phyloP scores from a whole-genome alignment of 2,113 vertebrate species.

The Coregonus clupeaformis region DNA sequence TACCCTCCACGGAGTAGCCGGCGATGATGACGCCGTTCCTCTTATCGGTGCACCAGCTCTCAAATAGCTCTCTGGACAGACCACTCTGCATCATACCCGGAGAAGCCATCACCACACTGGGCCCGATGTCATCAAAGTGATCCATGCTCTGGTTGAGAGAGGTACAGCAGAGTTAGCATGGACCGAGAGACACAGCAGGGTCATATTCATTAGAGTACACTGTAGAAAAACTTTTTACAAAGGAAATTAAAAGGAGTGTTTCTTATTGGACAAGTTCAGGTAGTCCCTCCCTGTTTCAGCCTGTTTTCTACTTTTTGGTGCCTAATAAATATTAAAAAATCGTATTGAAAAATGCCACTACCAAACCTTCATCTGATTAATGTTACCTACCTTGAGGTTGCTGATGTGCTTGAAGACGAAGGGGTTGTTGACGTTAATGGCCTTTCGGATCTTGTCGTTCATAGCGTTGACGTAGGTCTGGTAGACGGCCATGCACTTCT shows the following conservation, averaged over 20 bases:
- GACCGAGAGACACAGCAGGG: neutral
- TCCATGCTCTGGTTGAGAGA: constrained; percentile 88
- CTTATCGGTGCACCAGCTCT: constrained; percentile 92
- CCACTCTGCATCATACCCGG: constrained; percentile 99
- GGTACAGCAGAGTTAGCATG: neutral
- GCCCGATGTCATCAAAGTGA: constrained; percentile 98
- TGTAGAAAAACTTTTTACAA: too few relatives aligned
- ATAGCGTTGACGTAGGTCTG: constrained; percentile 98
- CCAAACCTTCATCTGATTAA: too few relatives aligned
- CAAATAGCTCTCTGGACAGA: constrained; percentile 93
- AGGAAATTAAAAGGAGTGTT: too few relatives aligned
- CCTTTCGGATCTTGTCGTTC: constrained; percentile 99
- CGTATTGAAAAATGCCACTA: too few relatives aligned
- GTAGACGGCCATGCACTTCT: constrained; percentile 91
- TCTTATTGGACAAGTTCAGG: too few relatives aligned
- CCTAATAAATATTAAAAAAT: too few relatives aligned
- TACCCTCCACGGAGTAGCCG: constrained; percentile 97
- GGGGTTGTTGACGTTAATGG: constrained; percentile 98
- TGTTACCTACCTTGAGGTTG: constrained; percentile 88
- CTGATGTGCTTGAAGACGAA: constrained; percentile 99
- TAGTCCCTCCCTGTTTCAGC: too few relatives aligned
- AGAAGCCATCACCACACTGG: constrained; percentile 98
- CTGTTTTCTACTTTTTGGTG: too few relatives aligned
- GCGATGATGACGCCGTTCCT: constrained; percentile 94
- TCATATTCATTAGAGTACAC: too few relatives aligned